These are phyloP conservation scores for Tipula unca DNA, from an alignment of 2,888 invertebrate genomes.

Conservation along the genomic window DNA sequence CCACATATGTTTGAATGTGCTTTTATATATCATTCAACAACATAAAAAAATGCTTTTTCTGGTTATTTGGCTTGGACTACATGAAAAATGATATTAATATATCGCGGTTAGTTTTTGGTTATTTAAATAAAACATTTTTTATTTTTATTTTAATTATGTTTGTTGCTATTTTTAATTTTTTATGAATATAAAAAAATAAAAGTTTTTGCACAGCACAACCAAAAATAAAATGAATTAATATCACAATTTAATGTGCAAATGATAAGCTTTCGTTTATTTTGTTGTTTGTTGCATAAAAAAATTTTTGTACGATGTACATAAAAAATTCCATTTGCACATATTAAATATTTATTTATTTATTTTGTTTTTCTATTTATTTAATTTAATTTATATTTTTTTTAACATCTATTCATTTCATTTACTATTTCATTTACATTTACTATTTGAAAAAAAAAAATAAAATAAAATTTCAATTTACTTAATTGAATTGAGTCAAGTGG, in stretches of 20 bases:
- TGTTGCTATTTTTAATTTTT: not conserved
- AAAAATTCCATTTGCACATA: not conserved
- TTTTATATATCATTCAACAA: not conserved
- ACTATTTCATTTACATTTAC: not conserved
- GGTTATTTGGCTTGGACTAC: not conserved
- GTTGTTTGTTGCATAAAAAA: not conserved
- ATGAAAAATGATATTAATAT: not conserved
- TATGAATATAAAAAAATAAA: too few species aligned
- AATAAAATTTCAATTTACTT: not conserved
- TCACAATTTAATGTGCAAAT: not conserved
- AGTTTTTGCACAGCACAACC: too few species aligned
- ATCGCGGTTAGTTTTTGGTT: not conserved
- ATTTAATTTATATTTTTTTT: not conserved
- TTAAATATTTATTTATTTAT: not conserved
- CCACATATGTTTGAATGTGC: not conserved
- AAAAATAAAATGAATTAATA: not conserved
- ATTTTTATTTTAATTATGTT: not conserved
- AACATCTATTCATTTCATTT: not conserved
- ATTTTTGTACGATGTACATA: not conserved
- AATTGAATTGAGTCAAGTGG: not conserved
- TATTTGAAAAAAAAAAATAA: not conserved
- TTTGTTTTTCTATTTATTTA: not conserved
- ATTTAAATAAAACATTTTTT: not conserved
- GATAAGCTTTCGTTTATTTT: not conserved
- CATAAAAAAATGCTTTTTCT: not conserved